These are phyloP conservation scores for Ageneiosus marmoratus DNA, from an alignment of 2,113 vertebrate species.

Conservation along the genomic window DNA sequence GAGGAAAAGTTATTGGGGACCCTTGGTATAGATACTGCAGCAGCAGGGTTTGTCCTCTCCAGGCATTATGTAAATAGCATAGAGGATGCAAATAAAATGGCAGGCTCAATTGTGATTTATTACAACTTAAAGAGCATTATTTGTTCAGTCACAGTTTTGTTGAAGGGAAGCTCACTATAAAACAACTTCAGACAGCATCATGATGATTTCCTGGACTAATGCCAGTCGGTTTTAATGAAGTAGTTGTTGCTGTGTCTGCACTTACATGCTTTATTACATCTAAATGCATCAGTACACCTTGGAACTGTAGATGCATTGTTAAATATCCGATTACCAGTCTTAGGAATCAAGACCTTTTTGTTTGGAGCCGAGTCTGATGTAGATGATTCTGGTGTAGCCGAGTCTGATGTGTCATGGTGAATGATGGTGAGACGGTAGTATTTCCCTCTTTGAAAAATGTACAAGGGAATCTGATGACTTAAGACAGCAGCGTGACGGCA, in stretches of 20 bases:
- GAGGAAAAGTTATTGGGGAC: no score
- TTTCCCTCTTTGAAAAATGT: not conserved
- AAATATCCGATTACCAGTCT: not conserved
- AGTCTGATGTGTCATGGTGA: not conserved
- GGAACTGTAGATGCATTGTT: not conserved
- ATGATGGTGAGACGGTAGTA: not conserved
- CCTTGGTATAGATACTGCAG: not conserved
- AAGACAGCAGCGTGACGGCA: no score
- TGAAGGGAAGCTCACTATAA: not conserved
- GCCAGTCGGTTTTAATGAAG: conserved; percentile 10
- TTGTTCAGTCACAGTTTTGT: not conserved
- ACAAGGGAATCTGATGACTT: not conserved
- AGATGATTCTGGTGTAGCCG: no score
- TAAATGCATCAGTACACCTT: not conserved
- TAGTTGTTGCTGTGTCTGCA: not conserved
- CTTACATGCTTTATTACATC: not conserved
- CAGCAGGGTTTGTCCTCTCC: not conserved
- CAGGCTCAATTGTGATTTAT: not conserved
- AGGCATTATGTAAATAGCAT: not conserved
- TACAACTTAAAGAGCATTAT: not conserved
- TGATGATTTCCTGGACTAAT: not conserved
- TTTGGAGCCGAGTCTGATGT: not conserved
- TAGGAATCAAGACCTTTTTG: not conserved
- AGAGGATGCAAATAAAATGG: not conserved
- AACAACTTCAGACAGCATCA: not conserved